Base-by-base conservation (phyloP, 2,888 invertebrate species). In the Cosmopolites sordidus region DNA sequence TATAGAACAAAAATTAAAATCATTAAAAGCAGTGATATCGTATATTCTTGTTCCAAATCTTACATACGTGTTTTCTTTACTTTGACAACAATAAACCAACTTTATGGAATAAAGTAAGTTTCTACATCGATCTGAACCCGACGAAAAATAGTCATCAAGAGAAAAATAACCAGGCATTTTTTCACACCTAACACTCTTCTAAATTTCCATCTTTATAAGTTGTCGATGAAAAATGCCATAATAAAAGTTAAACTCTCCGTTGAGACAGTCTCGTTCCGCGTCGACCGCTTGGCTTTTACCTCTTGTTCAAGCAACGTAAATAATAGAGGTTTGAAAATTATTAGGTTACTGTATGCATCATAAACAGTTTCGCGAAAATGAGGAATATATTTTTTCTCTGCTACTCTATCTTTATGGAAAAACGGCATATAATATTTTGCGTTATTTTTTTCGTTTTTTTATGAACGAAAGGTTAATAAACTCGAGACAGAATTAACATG, bases 161-260 rank as follows among this genome's bases (percentile, higher is more conserved):
- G 38, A 45, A 38, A 45, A 45, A 45, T 45, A 15, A 11, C 22
- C 38, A 11, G 30, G n/a, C 46, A 46, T 46, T 46, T 46, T 46
- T 39, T 39, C 27, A 12, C 27, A 27, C 16, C 39, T 46, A 45
- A 46, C 39, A 39, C 39, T 38, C 27, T 14, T 15, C 39, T 46
- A 30, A 41, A 41, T 48, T 41, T 41, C 40, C 41, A 30, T 41
- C 48, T 30, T 41, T 41, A 48, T 48, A 41, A 48, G 41, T 48
- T 47, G 47, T 40, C 40, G 33, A 48, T 48, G 48, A 48, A 48
- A 48, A 48, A 48, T 48, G 41, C 14, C 15, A 27, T 48, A 48
- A 48, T 41, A 48, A 41, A 48, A 48, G 48, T 48, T 48, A 39
- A 46, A 41, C 41, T 41, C 48, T 12, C 41, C 14, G 41, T 41